phyloP scores from a whole-genome alignment of 2,888 invertebrate genomes.

The Mellilla xanthometata region DNA sequence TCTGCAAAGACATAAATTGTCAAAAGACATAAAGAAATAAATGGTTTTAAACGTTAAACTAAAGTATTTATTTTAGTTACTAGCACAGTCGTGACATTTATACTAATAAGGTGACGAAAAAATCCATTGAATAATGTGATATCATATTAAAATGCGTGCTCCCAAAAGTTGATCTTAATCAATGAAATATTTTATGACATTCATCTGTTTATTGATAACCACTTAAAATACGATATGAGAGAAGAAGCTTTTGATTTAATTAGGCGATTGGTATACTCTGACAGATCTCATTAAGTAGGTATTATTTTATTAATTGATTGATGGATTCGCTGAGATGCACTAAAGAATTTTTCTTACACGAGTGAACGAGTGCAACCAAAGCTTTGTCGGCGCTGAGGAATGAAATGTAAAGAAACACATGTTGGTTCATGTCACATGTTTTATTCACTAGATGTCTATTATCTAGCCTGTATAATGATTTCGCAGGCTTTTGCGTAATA shows the following conservation, averaged over 20 bases:
- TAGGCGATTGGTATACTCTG: conserved; percentile 51
- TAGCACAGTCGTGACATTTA: too few species aligned
- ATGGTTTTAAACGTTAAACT: too few species aligned
- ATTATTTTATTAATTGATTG: conserved; percentile 30
- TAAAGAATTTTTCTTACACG: not conserved
- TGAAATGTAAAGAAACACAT: conserved; percentile 1
- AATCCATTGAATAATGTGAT: not conserved
- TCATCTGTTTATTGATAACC: conserved; percentile 34
- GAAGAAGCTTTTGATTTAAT: conserved; percentile 40
- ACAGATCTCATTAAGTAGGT: conserved; percentile 40
- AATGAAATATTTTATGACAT: conserved; percentile 27
- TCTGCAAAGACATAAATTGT: too few species aligned
- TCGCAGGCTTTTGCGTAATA: not conserved
- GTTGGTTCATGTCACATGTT: conserved; percentile 4
- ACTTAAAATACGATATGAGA: conserved; percentile 46
- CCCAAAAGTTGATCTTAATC: conserved; percentile 26
- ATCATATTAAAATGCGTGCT: conserved; percentile 5
- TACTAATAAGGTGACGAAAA: too few species aligned
- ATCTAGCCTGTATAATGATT: not conserved
- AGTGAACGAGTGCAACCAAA: not conserved
- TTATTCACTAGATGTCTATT: conserved; percentile 5
- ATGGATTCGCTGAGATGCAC: conserved; percentile 1
- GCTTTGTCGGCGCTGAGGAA: not conserved
- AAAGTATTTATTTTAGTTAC: too few species aligned
- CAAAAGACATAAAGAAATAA: too few species aligned